Evolutionary conservation across 2,113 vertebrate genomes (phyloP), one percentile per base, ranked within the genome.

Genomic region (Plecotus auritus): DNA sequence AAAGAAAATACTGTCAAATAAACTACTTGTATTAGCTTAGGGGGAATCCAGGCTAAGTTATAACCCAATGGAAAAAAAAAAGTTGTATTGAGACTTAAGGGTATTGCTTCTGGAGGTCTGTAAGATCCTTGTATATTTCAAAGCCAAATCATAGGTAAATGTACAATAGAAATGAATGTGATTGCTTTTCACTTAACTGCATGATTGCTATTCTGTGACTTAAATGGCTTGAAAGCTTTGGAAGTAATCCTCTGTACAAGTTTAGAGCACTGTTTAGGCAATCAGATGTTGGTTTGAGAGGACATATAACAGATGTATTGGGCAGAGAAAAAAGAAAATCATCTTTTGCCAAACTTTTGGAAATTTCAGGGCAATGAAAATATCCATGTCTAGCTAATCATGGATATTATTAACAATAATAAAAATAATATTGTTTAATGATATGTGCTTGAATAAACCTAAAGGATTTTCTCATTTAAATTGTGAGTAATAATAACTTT

Each of bases 401-500:
- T 84, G n/a, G 13, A 0, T 40, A 59, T 82, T 76, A 77, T 66
- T 85, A 82, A 85, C 47, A 16, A 61, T 51, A 91, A 76, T 86
- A 76, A 82, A 88, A 80, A 61, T 40, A 93, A 42, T 54, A 78
- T 7, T 76, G 54, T 70, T 92, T 85, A 37, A 37, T 73, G 7
- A 47, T 40, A 59, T 10, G 6, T 49, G 59, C n/a, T 73, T 54
- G 6, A 12, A 67, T 14, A 40, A 91, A 74, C 0, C 14, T 67
- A 69, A 94, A 94, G 26, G 8, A 73, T 26, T 88, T 94, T 88
- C 67, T 80, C 49, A 61, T 81, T 96, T 69, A 94, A 84, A 80
- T 80, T 56, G 4, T 86, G 40, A 94, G 22, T 77, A 54, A 80
- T 76, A 66, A 16, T 45, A 32, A 47, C 45, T 64, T 83, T 22